These are phyloP conservation scores for Ridgeia piscesae DNA, from an alignment of 1,140 invertebrate species.

Conservation along the genomic window DNA sequence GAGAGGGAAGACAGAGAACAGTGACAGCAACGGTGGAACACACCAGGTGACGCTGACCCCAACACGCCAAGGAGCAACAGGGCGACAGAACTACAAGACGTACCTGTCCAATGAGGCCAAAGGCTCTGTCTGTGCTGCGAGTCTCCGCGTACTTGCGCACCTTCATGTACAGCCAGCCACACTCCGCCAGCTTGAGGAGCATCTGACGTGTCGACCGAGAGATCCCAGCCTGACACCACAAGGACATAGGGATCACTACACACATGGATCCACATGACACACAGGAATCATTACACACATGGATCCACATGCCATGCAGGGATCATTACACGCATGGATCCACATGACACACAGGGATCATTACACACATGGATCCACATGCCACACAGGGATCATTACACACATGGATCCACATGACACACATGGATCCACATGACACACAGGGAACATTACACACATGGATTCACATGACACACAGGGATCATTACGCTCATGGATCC, in stretches of 20 bases:
- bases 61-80: no score
- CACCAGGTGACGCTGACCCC: no score
- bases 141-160: slow-evolving; percentile 69
- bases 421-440: background rate
- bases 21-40: no score
- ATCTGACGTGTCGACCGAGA: slow-evolving; percentile 58
- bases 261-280: background rate
- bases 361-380: background rate
- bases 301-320: background rate
- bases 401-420: background rate
- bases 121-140: slow-evolving; percentile 59
- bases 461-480: background rate
- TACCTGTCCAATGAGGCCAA: slow-evolving; percentile 76
- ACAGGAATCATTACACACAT: background rate
- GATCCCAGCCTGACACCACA: slow-evolving; percentile 52
- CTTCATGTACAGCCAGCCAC: slow-evolving; percentile 84
- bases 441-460: background rate
- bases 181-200: slow-evolving; percentile 75
- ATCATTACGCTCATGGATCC: background rate
- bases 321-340: background rate
- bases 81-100: background rate
- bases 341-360: background rate
- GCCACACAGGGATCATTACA: no score
- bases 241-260: background rate
- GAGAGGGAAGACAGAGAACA: no score